Conservation (phyloP, 2,888 invertebrate genomes). For the Tachystola acroxantha region DNA sequence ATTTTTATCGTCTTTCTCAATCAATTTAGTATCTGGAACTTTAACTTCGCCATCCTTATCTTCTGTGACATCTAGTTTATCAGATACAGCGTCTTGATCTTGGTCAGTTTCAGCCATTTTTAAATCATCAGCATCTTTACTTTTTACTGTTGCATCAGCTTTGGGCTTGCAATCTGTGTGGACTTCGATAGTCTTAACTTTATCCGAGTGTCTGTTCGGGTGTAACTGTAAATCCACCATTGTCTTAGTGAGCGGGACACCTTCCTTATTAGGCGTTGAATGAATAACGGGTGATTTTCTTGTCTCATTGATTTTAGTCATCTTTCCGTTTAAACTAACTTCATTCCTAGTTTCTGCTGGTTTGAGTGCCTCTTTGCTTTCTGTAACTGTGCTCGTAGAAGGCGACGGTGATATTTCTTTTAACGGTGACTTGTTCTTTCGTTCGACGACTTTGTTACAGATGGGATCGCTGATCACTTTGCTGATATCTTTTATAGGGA, state of each 20-base stretch:
- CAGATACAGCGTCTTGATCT: slow-evolving; percentile 1
- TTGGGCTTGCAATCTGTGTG: slow-evolving; percentile 56
- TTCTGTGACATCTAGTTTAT: slow-evolving; percentile 6
- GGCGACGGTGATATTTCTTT: slow-evolving; percentile 26
- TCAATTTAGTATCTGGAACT: slow-evolving; percentile 5
- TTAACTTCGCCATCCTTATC: slow-evolving; percentile 10
- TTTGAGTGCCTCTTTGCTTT: no score
- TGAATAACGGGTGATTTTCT: slow-evolving; percentile 65
- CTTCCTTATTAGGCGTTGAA: slow-evolving; percentile 69
- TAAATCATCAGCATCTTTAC: slow-evolving; percentile 13
- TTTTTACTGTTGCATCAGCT: slow-evolving; percentile 11
- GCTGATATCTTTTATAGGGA: slow-evolving; percentile 49
- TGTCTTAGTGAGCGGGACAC: slow-evolving; percentile 64
- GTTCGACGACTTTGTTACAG: slow-evolving; percentile 40
- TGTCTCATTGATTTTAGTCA: slow-evolving; percentile 59
- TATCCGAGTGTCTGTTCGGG: slow-evolving; percentile 63
- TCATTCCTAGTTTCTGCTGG: slow-evolving; percentile 44
- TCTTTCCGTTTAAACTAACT: slow-evolving; percentile 54
- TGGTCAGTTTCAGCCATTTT: slow-evolving; percentile 11
- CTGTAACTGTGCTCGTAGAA: no score
- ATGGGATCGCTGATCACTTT: slow-evolving; percentile 42
- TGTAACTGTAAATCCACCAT: slow-evolving; percentile 68
- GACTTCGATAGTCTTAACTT: slow-evolving; percentile 66
- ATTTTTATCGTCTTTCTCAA: slow-evolving; percentile 12
- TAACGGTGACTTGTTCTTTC: slow-evolving; percentile 27